These are phyloP conservation scores for Pogonognathellus flavescens DNA, from an alignment of 1,140 invertebrate species.

Conservation along the genomic window DNA sequence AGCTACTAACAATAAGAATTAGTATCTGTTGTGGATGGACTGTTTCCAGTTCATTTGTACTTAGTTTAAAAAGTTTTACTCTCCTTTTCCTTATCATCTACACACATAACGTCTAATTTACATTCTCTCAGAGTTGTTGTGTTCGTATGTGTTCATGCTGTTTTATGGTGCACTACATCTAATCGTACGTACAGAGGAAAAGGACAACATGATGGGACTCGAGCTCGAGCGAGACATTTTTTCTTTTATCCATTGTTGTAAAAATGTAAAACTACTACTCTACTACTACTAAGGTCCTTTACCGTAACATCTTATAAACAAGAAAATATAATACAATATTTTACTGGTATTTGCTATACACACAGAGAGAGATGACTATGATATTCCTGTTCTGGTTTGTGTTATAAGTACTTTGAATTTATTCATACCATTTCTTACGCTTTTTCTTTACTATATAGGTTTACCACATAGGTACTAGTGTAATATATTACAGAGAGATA, in stretches of 20 bases:
- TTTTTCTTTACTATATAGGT: not conserved
- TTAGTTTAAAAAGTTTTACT: slow-evolving; percentile 26
- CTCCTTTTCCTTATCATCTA: slow-evolving; percentile 33
- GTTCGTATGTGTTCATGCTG: slow-evolving; percentile 40
- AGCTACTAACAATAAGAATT: not conserved
- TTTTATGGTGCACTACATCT: slow-evolving; percentile 37
- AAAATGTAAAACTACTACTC: slow-evolving; percentile 9
- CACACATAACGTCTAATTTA: slow-evolving; percentile 47
- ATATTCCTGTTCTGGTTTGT: not conserved
- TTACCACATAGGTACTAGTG: not conserved
- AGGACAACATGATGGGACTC: slow-evolving; percentile 15
- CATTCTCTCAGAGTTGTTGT: slow-evolving; percentile 38
- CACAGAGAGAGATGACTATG: too few relatives aligned
- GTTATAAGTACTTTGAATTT: not conserved
- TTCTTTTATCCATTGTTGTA: slow-evolving; percentile 33
- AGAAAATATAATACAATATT: too few relatives aligned
- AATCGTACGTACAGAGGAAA: slow-evolving; percentile 19
- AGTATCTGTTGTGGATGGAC: slow-evolving; percentile 32
- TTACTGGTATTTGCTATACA: not conserved
- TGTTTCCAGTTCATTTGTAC: slow-evolving; percentile 44
- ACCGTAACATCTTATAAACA: too few relatives aligned
- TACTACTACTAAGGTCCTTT: too few relatives aligned
- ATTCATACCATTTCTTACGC: not conserved
- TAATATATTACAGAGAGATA: too few relatives aligned
- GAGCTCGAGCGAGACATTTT: slow-evolving; percentile 40